Percentiles rank a stretch among this genome's conserved stretches.
phyloP scores from a whole-genome alignment of 2,113 vertebrate species.

The Heliornis fulica region DNA sequence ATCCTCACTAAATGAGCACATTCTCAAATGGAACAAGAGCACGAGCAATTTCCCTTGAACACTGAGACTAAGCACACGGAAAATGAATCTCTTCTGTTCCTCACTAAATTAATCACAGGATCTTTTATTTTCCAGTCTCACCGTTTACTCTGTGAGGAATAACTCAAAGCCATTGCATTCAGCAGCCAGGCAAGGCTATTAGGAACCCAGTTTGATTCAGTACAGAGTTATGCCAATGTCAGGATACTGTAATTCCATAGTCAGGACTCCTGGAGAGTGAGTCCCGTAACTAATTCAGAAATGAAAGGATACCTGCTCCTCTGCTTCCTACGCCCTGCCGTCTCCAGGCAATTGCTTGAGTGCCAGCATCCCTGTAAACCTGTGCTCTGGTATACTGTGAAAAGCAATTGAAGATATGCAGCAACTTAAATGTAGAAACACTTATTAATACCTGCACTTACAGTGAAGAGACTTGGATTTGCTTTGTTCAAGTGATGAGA shows the following conservation, averaged over 20 bases:
- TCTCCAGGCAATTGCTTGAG: slow-evolving; percentile 44
- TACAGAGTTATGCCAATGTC: background rate
- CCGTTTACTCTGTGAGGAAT: background rate
- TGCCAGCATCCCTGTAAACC: slow-evolving; percentile 34
- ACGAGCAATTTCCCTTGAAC: slow-evolving; percentile 32
- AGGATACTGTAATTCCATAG: background rate
- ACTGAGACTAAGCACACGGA: slow-evolving; percentile 7
- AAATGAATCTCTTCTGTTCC: slow-evolving; percentile 45
- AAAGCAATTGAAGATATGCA: slow-evolving; percentile 20
- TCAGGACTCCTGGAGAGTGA: slow-evolving; percentile 11
- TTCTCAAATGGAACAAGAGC: slow-evolving; percentile 3
- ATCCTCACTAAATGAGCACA: background rate
- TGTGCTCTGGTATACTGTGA: background rate
- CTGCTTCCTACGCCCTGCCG: background rate
- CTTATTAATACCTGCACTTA: slow-evolving; percentile 1
- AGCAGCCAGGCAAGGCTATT: slow-evolving; percentile 14
- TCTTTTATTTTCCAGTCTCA: slow-evolving; percentile 37
- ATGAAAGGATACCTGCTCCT: slow-evolving; percentile 37
- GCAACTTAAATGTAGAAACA: slow-evolving; percentile 32
- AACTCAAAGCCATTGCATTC: slow-evolving; percentile 16
- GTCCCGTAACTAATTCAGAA: slow-evolving; percentile 6
- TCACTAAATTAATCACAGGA: slow-evolving; percentile 53
- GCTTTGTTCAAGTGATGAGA: slow-evolving; percentile 14
- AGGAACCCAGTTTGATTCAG: slow-evolving; percentile 37
- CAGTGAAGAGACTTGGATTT: background rate